phyloP scores from a whole-genome alignment of 92 coral and sea anemone genomes.

The Zoanthus gigantus region DNA sequence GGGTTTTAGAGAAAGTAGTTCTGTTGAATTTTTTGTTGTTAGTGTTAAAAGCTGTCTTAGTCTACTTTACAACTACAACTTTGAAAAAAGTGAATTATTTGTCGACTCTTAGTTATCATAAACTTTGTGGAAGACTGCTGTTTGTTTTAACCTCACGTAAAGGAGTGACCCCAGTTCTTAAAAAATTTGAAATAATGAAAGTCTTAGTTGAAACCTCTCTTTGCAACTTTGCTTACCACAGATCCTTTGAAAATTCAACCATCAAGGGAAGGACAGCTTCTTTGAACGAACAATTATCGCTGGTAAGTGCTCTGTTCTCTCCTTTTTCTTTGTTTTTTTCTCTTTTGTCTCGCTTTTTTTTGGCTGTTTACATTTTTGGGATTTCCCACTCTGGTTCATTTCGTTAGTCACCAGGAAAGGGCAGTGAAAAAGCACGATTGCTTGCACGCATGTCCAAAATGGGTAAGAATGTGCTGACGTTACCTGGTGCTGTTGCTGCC shows the following conservation, averaged over 20 bases:
- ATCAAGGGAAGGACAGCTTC: conserved; percentile 95
- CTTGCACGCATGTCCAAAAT: conserved; percentile 98
- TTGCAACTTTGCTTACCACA: background rate
- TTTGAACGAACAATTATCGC: conserved; percentile 81
- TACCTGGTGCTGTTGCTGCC: conserved; percentile 89
- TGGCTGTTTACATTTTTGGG: too few relatives aligned
- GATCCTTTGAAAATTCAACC: conserved; percentile 59
- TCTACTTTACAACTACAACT: too few relatives aligned
- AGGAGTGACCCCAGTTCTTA: background rate
- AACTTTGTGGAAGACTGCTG: too few relatives aligned
- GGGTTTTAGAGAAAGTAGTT: too few relatives aligned
- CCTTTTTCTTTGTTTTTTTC: too few relatives aligned
- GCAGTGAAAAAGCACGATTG: conserved; percentile 90
- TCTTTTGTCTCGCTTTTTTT: too few relatives aligned
- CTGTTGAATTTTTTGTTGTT: too few relatives aligned
- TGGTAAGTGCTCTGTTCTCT: conserved; percentile 60
- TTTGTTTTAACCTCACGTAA: too few relatives aligned
- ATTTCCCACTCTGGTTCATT: background rate
- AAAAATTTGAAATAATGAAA: background rate
- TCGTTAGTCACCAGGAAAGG: conserved; percentile 91
- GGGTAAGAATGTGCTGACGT: conserved; percentile 92
- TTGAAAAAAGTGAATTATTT: too few relatives aligned
- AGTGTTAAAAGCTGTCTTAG: too few relatives aligned
- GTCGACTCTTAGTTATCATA: too few relatives aligned
- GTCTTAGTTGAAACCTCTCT: too few relatives aligned